Percentiles rank a stretch among this genome's conserved stretches.
Conservation (phyloP, 2,888 invertebrate genomes). For the Pyralis farinalis region DNA sequence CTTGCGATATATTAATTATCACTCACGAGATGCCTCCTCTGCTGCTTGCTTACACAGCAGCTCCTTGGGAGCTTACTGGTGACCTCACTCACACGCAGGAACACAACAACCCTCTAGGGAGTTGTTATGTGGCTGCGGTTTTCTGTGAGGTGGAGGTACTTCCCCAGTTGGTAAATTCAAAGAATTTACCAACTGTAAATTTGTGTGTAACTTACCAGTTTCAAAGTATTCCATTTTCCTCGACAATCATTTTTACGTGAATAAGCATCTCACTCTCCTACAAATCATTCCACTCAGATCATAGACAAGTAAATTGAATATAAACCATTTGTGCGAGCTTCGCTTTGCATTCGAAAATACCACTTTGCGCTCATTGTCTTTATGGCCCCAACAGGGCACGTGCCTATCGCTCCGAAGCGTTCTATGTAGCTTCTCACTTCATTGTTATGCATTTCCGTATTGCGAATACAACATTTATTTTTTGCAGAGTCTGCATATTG, state of each 20-base stretch:
- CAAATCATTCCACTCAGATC: constrained; percentile 4
- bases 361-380: constrained; percentile 5
- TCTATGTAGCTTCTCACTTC: constrained; percentile 3
- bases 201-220: no score
- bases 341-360: constrained; percentile 6
- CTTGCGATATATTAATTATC: no score
- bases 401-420: background rate
- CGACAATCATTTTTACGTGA: background rate
- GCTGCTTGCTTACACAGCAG: no score
- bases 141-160: no score
- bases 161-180: no score
- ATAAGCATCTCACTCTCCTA: background rate
- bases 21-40: no score
- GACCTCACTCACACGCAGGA: no score
- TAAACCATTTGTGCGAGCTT: constrained; percentile 6
- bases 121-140: no score
- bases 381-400: background rate
- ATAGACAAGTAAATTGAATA: constrained; percentile 10
- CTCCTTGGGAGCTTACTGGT: no score
- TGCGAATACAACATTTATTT: constrained; percentile 4
- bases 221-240: no score
- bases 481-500: constrained; percentile 4
- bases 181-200: no score
- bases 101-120: no score
- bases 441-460: constrained; percentile 10